Evolutionary conservation across 2,797 vertebrate genomes (phyloP).

Genomic region (Rhyacichthys aspro): DNA sequence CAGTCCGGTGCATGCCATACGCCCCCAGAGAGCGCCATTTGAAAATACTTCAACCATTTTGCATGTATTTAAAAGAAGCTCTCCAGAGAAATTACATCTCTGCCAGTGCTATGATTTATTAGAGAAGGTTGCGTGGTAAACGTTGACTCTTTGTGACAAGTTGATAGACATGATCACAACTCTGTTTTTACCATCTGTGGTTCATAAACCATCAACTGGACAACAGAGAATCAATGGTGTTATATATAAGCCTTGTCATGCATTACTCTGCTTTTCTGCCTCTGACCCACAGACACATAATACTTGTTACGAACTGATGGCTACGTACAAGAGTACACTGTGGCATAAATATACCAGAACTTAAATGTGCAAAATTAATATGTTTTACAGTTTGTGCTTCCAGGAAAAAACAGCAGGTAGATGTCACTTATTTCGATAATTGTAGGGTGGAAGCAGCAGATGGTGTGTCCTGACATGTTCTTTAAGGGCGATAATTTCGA

Average conservation of each 20-base stretch:
- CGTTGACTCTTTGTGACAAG: constrained; percentile 6
- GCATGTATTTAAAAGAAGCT: constrained; percentile 35
- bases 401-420: background rate
- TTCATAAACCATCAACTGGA: too few species aligned
- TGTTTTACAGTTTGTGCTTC: background rate
- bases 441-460: constrained; percentile 31
- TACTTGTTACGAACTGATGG: constrained; percentile 3
- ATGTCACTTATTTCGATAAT: constrained; percentile 16
- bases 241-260: constrained; percentile 1
- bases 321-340: constrained; percentile 4
- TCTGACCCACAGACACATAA: background rate
- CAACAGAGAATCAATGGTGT: constrained; percentile 7
- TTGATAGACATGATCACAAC: background rate
- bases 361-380: constrained; percentile 12
- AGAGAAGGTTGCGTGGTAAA: constrained; percentile 5
- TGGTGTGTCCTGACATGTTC: constrained; percentile 16
- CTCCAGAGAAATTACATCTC: constrained; percentile 25
- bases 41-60: constrained; percentile 47
- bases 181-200: constrained; percentile 1
- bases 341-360: background rate
- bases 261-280: background rate
- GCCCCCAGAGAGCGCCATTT: constrained; percentile 35
- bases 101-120: constrained; percentile 29
- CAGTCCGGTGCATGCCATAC: constrained; percentile 37
- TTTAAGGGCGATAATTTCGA: constrained; percentile 15